phyloP scores from a whole-genome alignment of 2,113 vertebrate species.

The Microtus oregoni region DNA sequence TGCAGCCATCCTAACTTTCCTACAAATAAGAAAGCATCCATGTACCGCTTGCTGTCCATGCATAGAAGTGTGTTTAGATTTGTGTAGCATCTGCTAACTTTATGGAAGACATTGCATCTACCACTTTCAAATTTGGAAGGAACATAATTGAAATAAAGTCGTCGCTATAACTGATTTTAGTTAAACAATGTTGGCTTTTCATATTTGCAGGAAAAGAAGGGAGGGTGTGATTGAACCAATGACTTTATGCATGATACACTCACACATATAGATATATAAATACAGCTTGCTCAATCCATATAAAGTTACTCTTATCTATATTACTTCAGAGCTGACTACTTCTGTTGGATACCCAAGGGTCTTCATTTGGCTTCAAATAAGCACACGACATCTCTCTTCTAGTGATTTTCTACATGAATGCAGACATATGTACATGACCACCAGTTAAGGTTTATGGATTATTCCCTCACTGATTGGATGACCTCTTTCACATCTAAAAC shows the following conservation, averaged over 20 bases:
- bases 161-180: too few species aligned
- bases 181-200: neutral
- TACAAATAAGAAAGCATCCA: neutral
- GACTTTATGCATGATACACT: too few species aligned
- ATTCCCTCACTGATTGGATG: neutral
- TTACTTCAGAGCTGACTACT: neutral
- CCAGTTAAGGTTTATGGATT: neutral
- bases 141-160: too few species aligned
- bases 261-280: neutral
- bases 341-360: neutral
- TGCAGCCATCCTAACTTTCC: neutral
- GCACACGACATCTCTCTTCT: neutral
- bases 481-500: neutral
- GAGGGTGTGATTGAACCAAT: neutral
- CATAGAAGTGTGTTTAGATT: neutral
- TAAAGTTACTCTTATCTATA: neutral
- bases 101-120: neutral
- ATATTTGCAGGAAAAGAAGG: neutral
- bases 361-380: neutral
- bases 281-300: neutral
- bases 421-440: neutral
- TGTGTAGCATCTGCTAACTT: neutral
- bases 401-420: neutral
- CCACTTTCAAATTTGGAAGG: too few species aligned
- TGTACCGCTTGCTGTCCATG: neutral